These are phyloP conservation scores for Lagothrix lagotricha DNA, from an alignment of 2,797 vertebrate species.

Conservation along the genomic window DNA sequence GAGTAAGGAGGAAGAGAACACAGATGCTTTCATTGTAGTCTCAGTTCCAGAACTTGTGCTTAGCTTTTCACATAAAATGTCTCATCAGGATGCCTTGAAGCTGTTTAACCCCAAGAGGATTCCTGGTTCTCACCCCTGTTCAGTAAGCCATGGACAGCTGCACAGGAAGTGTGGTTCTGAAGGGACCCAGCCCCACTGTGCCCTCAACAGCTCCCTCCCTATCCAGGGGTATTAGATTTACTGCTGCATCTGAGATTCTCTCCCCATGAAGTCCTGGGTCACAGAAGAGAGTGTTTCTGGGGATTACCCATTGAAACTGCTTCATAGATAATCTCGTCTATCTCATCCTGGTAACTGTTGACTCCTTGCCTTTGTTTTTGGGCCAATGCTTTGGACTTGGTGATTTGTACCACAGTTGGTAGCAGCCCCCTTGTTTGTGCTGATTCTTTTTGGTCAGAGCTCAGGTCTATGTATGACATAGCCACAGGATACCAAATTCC, in stretches of 20 bases:
- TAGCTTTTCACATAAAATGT: not conserved
- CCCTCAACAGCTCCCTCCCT: not conserved
- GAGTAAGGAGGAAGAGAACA: not conserved
- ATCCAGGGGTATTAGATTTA: not conserved
- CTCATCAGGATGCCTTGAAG: slow-evolving; percentile 7
- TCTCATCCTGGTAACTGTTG: not conserved
- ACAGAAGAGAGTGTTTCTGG: slow-evolving; percentile 17
- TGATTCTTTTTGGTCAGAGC: not conserved
- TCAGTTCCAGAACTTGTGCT: slow-evolving; percentile 19
- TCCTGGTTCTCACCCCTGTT: slow-evolving; percentile 32
- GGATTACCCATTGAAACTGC: not conserved
- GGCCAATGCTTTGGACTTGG: not conserved
- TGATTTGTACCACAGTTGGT: not conserved
- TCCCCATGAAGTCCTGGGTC: not conserved
- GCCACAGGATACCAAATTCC: not conserved
- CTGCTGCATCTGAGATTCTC: not conserved
- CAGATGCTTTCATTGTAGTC: slow-evolving; percentile 17
- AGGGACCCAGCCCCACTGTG: not conserved
- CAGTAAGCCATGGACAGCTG: not conserved
- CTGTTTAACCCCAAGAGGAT: slow-evolving; percentile 11
- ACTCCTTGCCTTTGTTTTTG: slow-evolving; percentile 47
- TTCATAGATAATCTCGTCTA: not conserved
- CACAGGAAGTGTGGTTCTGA: not conserved
- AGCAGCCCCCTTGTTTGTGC: not conserved
- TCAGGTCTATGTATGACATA: not conserved